Evolutionary conservation across 2,113 vertebrate species (phyloP), one percentile per base, ranked within the genome.

Genomic region (Syngnathoides biaculeatus): DNA sequence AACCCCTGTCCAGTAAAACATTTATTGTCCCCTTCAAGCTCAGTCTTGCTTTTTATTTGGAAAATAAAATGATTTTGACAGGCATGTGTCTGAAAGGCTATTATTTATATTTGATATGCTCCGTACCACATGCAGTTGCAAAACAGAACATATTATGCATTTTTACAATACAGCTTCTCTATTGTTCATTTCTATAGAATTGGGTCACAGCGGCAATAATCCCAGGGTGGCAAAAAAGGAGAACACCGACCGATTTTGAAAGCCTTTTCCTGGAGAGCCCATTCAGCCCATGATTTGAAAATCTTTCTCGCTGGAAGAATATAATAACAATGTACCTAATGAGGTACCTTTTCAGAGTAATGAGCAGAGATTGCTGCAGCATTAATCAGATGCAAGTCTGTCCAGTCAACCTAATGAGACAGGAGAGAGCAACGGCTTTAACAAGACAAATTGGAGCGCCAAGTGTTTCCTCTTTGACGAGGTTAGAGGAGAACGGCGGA

Each of bases 371-470:
- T 73, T 73, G 59, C 39, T 75, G 64, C 45, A 64, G 60, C 58
- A 74, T 81, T 67, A 78, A 81, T 76, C 69, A 77, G 65, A 84
- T 66, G 65, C 45, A 56, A 48, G 53, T 78, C 68, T 72, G 67
- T 69, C 68, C 72, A 74, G 67, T 74, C 66, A 71, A 76, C 64
- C 48, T 40, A 67, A 84, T 40, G 42, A 76, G 62, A 66, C 39
- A 24, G 19, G 72, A 78, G 61, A 55, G 71, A 75, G 65, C 24
- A 69, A 83, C 64, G 69, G 69, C 15, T 64, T 26, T 70, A 78
- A 77, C 62, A 43, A 68, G 74, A 74, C 48, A 69, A 52, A 58
- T 24, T 70, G 52, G 74, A 72, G 58, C 68, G 27, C 60, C 65
- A 67, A 69, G 59, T 47, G 48, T 15, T 59, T 69, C 15, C 22